Percentiles rank a stretch among this genome's conserved stretches.
Conservation (phyloP, 2,797 vertebrate species). For the Leptoclinus maculatus region DNA sequence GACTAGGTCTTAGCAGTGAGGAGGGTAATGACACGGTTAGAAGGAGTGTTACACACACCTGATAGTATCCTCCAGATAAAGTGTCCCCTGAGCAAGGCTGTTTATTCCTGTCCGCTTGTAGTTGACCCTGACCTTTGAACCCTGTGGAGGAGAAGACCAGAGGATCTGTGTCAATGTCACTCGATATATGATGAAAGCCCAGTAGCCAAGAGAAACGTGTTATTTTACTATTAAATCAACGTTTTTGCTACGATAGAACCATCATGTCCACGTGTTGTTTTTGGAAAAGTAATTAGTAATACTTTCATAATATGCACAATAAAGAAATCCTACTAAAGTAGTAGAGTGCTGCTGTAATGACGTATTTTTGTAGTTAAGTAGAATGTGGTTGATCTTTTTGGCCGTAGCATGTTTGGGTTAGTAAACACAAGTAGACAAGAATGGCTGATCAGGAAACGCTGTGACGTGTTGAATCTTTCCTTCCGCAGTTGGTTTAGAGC, state of each 20-base stretch:
- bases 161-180: neutral
- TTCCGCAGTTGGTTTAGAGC: slow-evolving; percentile 90
- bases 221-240: neutral
- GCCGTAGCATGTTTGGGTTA: neutral
- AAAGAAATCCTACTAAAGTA: neutral
- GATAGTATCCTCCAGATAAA: neutral
- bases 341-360: no score
- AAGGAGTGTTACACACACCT: slow-evolving; percentile 11
- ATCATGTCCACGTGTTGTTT: neutral
- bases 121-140: neutral
- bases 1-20: slow-evolving; percentile 26
- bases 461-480: slow-evolving; percentile 16
- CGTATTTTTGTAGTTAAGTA: neutral
- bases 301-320: neutral
- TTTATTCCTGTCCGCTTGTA: neutral
- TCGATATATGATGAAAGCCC: neutral
- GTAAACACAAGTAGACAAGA: neutral
- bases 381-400: neutral
- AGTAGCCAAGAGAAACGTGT: neutral
- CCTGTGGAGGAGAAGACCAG: neutral
- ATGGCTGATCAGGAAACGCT: neutral
- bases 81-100: neutral
- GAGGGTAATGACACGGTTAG: slow-evolving; percentile 23
- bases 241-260: neutral
- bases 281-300: neutral